phyloP scores from a whole-genome alignment of 2,113 vertebrate genomes.

The Pachyramphus minor region DNA sequence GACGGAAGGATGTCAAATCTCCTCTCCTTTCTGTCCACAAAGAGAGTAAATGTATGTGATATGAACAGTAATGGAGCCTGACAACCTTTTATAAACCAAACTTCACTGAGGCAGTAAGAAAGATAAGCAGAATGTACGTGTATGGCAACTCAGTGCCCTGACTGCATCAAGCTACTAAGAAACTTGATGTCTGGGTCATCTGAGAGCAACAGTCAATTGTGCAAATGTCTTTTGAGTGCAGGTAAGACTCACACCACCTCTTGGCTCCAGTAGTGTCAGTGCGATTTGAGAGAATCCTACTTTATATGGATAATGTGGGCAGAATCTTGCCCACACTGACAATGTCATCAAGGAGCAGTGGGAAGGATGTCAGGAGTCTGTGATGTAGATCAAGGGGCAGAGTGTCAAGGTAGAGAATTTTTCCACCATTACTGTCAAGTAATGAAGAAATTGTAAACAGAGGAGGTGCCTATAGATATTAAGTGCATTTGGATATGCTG shows the following conservation, averaged over 20 bases:
- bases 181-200: background rate
- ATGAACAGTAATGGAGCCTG: background rate
- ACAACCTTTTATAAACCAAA: background rate
- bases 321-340: background rate
- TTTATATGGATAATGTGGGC: background rate
- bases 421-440: background rate
- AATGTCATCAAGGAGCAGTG: background rate
- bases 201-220: background rate
- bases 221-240: background rate
- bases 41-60: background rate
- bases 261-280: background rate
- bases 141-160: too few relatives aligned
- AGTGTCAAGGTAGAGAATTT: background rate
- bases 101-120: background rate
- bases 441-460: background rate
- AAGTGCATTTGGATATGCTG: background rate
- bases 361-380: background rate
- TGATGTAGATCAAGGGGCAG: background rate
- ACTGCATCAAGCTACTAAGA: background rate
- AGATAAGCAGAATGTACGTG: background rate
- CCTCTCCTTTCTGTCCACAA: background rate
- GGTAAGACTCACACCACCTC: background rate
- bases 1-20: background rate
- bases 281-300: background rate
- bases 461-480: background rate